Evolutionary conservation across 2,888 invertebrate genomes (phyloP).

Genomic region (Pandemis corylana): DNA sequence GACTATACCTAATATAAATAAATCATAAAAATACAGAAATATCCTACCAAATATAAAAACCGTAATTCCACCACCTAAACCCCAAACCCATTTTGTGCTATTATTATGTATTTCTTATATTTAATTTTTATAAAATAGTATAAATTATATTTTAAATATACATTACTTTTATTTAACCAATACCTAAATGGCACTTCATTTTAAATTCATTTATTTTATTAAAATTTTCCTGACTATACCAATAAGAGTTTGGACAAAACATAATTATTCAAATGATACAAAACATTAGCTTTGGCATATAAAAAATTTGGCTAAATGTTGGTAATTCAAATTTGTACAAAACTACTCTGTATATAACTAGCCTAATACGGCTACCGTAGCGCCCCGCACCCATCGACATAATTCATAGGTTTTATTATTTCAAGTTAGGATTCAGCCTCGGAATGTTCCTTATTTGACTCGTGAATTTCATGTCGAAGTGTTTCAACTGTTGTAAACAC

Average conservation of each 20-base stretch:
- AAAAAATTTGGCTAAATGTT: not conserved
- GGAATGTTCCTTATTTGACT: not conserved
- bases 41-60: not conserved
- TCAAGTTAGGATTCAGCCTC: not conserved
- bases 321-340: not conserved
- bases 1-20: not conserved
- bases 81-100: conserved; percentile 13
- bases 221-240: not conserved
- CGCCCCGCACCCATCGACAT: not conserved
- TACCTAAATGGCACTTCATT: conserved; percentile 23
- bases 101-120: not conserved
- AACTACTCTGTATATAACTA: not conserved
- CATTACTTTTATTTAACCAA: not conserved
- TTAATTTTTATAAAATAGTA: not conserved
- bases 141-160: not conserved
- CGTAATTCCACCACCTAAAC: conserved; percentile 32
- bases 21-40: not conserved
- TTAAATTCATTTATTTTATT: not conserved
- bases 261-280: not conserved
- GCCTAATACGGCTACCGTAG: not conserved
- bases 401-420: not conserved
- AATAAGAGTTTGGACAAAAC: not conserved
- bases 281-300: conserved; percentile 14
- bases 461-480: not conserved
- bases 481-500: not conserved